Conservation (phyloP, 2,888 invertebrate species). For the Xanthorhoe spadicearia region DNA sequence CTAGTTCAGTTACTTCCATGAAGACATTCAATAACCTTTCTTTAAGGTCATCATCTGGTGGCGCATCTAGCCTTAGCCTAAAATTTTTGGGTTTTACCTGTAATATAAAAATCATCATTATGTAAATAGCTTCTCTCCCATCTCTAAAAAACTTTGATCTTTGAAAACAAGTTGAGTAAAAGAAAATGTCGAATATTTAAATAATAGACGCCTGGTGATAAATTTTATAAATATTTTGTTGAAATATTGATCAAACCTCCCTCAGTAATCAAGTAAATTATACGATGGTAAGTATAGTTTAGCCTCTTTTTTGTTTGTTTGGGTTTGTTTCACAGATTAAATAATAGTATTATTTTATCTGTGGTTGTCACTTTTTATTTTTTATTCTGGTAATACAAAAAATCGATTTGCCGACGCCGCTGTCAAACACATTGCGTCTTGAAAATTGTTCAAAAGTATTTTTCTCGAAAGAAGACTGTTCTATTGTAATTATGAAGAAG, state of each 20-base stretch:
- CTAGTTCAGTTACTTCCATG: constrained; percentile 65
- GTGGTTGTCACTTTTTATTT: not conserved
- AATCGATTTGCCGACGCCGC: constrained; percentile 70
- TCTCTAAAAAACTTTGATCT: too few species aligned
- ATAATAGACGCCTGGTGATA: not conserved
- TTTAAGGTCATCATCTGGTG: constrained; percentile 65
- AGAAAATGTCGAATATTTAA: not conserved
- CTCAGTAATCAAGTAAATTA: too few species aligned
- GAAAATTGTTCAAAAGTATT: constrained; percentile 47
- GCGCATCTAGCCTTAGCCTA: constrained; percentile 61
- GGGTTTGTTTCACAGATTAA: too few species aligned
- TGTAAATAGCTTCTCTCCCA: not conserved
- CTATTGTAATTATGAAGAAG: constrained; percentile 73
- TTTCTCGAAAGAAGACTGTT: constrained; percentile 27
- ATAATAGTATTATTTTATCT: too few species aligned
- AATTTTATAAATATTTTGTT: too few species aligned
- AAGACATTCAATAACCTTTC: constrained; percentile 62
- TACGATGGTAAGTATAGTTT: too few species aligned
- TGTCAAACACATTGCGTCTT: constrained; percentile 66
- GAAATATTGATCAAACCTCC: too few species aligned
- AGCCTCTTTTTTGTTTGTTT: too few species aligned
- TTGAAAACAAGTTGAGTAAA: too few species aligned
- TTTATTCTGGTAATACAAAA: constrained; percentile 57
- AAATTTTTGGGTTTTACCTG: constrained; percentile 60
- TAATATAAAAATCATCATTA: not conserved